Conservation (phyloP, 2,888 invertebrate genomes). For the Drosophila aldrichi region DNA sequence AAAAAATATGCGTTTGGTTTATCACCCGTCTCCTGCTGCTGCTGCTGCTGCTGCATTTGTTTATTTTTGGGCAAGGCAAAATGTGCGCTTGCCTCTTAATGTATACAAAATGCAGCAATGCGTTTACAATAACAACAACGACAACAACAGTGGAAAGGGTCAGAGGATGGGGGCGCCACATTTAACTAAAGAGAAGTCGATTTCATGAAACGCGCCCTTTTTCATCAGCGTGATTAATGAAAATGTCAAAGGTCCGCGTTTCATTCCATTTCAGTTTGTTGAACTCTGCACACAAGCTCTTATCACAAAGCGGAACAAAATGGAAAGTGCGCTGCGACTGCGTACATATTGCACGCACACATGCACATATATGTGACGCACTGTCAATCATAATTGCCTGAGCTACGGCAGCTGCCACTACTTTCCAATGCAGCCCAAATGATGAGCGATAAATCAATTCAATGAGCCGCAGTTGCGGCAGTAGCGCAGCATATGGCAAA, state of each 20-base stretch:
- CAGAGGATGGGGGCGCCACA: slow-evolving; percentile 1
- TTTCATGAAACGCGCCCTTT: slow-evolving; percentile 30
- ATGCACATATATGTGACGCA: slow-evolving; percentile 45
- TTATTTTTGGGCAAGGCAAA: slow-evolving; percentile 62
- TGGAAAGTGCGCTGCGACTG: slow-evolving; percentile 66
- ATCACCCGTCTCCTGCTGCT: slow-evolving; percentile 52
- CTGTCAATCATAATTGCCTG: slow-evolving; percentile 77
- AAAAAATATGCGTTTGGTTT: slow-evolving; percentile 77
- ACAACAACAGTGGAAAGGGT: slow-evolving; percentile 18
- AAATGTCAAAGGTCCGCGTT: slow-evolving; percentile 74
- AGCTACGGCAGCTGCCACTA: slow-evolving; percentile 20
- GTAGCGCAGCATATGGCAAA: slow-evolving; percentile 53
- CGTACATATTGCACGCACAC: slow-evolving; percentile 18
- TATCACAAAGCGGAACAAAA: slow-evolving; percentile 68
- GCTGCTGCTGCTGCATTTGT: slow-evolving; percentile 54
- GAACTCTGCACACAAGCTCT: slow-evolving; percentile 59
- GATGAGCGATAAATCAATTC: slow-evolving; percentile 62
- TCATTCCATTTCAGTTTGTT: slow-evolving; percentile 64
- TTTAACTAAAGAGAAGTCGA: slow-evolving; percentile 24
- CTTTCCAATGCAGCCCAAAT: slow-evolving; percentile 55
- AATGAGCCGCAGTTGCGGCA: slow-evolving; percentile 40
- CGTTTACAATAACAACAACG: slow-evolving; percentile 51
- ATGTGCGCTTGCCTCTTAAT: slow-evolving; percentile 60
- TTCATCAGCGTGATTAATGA: slow-evolving; percentile 67
- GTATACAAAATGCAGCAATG: slow-evolving; percentile 66